Conservation (phyloP, 2,888 invertebrate genomes). For the Agriopis leucophaearia region DNA sequence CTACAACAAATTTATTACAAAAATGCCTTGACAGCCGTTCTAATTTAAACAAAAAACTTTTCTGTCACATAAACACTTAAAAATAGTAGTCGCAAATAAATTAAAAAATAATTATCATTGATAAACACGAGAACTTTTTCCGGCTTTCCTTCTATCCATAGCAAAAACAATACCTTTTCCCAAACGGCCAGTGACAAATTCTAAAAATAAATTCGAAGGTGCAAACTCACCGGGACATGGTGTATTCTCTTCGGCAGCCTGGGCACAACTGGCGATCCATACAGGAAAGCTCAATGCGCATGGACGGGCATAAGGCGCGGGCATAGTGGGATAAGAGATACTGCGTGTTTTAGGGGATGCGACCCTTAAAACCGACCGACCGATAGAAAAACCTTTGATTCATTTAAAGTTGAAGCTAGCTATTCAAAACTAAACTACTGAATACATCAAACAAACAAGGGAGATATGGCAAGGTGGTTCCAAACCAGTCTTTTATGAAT, state of each 20-base stretch:
- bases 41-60: too few species aligned
- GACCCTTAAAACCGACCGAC: conserved; percentile 12
- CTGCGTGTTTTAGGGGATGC: conserved; percentile 16
- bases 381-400: too few species aligned
- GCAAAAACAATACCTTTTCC: background rate
- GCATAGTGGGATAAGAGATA: background rate
- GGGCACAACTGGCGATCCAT: conserved; percentile 64
- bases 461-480: too few species aligned
- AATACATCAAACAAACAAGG: too few species aligned
- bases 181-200: conserved; percentile 10
- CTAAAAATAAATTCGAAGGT: conserved; percentile 12
- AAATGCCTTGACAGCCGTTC: too few species aligned
- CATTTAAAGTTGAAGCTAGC: too few species aligned
- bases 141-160: background rate
- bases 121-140: background rate
- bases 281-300: conserved; percentile 67
- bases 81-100: too few species aligned
- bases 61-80: too few species aligned
- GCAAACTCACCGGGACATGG: conserved; percentile 64
- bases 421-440: too few species aligned
- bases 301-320: conserved; percentile 59
- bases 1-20: too few species aligned
- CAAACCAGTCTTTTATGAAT: too few species aligned
- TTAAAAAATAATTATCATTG: background rate
- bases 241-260: conserved; percentile 39